A percentile compares a stretch with the other conserved stretches of the same genome.
These are phyloP conservation scores for Podarcis lilfordi DNA, from an alignment of 2,797 vertebrate genomes.

Conservation along the genomic window DNA sequence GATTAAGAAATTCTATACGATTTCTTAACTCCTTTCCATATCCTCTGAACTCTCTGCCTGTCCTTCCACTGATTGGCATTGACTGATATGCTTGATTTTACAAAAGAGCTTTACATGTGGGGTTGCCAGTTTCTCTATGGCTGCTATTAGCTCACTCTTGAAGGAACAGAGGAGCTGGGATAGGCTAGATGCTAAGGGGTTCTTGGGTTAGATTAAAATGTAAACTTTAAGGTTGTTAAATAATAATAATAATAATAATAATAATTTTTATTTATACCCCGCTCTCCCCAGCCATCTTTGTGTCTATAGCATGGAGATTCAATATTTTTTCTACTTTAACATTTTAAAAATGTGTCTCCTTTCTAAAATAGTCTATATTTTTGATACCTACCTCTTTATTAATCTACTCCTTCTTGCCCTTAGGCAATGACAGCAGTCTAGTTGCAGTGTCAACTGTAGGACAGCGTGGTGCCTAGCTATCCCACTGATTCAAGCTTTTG, in stretches of 20 bases:
- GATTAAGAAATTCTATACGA: background rate
- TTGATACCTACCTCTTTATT: background rate
- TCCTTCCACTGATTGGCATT: background rate
- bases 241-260: too few species aligned
- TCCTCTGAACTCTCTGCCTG: background rate
- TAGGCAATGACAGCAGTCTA: background rate
- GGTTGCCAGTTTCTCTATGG: background rate
- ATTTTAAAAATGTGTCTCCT: background rate
- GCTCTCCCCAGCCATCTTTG: background rate
- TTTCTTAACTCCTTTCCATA: background rate
- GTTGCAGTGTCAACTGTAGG: background rate
- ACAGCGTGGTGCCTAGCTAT: background rate
- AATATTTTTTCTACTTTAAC: too few species aligned
- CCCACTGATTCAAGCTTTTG: background rate
- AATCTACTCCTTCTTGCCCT: background rate
- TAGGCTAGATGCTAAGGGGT: background rate
- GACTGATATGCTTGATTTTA: background rate
- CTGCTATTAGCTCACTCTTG: background rate
- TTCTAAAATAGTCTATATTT: constrained; percentile 1
- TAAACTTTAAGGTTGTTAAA: background rate
- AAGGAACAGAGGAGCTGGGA: background rate
- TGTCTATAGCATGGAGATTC: background rate
- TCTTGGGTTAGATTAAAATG: background rate
- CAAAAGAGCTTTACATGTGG: background rate
- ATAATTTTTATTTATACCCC: too few species aligned